Conservation (phyloP, 2,797 vertebrate species). For the Rhinophrynus dorsalis region DNA sequence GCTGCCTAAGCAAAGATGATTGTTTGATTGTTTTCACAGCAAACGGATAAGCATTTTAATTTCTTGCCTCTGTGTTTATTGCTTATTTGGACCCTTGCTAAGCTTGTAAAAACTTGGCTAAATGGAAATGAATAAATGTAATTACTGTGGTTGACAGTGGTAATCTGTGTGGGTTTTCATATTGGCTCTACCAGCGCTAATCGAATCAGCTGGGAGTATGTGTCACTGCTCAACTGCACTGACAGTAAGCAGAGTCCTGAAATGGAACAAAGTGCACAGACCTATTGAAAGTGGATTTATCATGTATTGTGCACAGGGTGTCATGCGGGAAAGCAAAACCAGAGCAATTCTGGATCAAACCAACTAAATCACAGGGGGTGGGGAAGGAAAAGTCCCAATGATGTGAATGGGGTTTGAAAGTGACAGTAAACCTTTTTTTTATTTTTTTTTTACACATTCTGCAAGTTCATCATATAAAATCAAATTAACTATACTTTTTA, state of each 20-base stretch:
- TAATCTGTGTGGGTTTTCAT: constrained; percentile 83
- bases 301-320: neutral
- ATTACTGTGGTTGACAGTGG: constrained; percentile 81
- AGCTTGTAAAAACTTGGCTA: constrained; percentile 83
- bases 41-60: constrained; percentile 88
- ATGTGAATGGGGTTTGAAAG: too few species aligned
- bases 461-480: too few species aligned
- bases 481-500: too few species aligned
- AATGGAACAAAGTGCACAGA: constrained; percentile 57
- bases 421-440: too few species aligned
- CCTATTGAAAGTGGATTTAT: neutral
- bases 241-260: constrained; percentile 74
- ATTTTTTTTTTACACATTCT: too few species aligned
- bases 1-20: constrained; percentile 82
- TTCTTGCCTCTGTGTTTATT: constrained; percentile 85
- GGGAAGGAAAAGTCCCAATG: too few species aligned
- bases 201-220: constrained; percentile 78
- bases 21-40: constrained; percentile 85
- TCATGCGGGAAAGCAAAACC: too few species aligned
- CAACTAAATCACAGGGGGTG: too few species aligned
- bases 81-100: constrained; percentile 82
- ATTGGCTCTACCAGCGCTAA: constrained; percentile 80
- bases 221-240: constrained; percentile 74
- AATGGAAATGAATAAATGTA: constrained; percentile 87
- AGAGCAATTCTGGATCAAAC: too few species aligned